A percentile compares a stretch with the other conserved stretches of the same genome.
Evolutionary conservation across 64 coral and sea anemone genomes (phyloP).

Genomic region (Exaiptasia diaphana): DNA sequence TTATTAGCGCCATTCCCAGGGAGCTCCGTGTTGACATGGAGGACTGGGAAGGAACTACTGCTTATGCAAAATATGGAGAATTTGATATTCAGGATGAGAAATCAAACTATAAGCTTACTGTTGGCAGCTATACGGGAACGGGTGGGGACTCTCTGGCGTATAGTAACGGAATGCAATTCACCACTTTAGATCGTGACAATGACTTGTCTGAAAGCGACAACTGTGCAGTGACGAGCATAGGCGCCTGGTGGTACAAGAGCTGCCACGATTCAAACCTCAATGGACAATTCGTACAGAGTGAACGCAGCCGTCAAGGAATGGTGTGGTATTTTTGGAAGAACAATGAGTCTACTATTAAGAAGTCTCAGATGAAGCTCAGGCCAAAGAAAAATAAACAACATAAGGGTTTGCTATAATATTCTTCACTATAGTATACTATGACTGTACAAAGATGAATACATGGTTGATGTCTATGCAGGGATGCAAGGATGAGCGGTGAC

Average conservation of each 20-base stretch:
- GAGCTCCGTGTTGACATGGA: conserved; percentile 17
- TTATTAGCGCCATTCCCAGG: neutral
- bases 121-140: conserved; percentile 17
- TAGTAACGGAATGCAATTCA: neutral
- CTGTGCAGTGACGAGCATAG: conserved; percentile 25
- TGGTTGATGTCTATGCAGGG: too few species aligned
- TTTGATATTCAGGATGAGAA: conserved; percentile 6
- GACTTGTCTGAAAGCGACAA: neutral
- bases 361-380: conserved; percentile 34
- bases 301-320: conserved; percentile 1
- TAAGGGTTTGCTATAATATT: too few species aligned
- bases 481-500: too few species aligned
- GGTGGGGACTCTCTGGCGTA: conserved; percentile 25
- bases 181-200: conserved; percentile 28
- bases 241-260: conserved; percentile 37
- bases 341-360: conserved; percentile 1
- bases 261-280: conserved; percentile 49
- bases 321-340: conserved; percentile 54
- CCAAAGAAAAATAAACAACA: neutral
- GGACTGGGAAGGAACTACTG: conserved; percentile 30
- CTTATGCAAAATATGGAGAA: conserved; percentile 19
- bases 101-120: neutral
- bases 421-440: too few species aligned
- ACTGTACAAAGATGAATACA: too few species aligned
- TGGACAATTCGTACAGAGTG: conserved; percentile 14